Evolutionary conservation across 2,797 vertebrate species (phyloP).

Genomic region (Odontamblyopus rebecca): DNA sequence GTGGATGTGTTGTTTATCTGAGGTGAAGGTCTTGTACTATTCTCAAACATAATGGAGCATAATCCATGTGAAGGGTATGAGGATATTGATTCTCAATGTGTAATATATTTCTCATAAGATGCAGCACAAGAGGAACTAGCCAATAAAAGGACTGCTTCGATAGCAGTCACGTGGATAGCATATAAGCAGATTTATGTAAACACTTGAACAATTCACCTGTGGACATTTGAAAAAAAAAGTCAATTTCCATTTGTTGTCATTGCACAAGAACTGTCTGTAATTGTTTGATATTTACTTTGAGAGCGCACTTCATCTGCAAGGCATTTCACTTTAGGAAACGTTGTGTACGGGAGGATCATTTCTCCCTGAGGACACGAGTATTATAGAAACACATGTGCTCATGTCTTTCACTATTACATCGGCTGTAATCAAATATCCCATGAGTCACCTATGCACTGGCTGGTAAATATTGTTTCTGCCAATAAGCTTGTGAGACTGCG

Average conservation of each 20-base stretch:
- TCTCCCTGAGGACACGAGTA: neutral
- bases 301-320: conserved; percentile 19
- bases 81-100: neutral
- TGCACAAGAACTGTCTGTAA: conserved; percentile 13
- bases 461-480: neutral
- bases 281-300: conserved; percentile 15
- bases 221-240: conserved; percentile 7
- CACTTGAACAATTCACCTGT: neutral
- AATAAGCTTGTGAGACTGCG: neutral
- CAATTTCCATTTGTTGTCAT: conserved; percentile 20
- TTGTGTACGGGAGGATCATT: neutral
- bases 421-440: neutral
- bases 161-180: neutral
- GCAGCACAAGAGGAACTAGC: neutral
- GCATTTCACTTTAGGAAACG: conserved; percentile 16
- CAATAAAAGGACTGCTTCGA: neutral
- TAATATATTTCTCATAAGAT: neutral
- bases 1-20: neutral
- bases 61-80: neutral
- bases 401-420: too few relatives aligned
- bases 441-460: neutral
- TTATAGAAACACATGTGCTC: neutral
- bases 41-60: neutral
- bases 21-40: neutral
- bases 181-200: neutral